Evolutionary conservation across 2,888 invertebrate species (phyloP), one percentile per base, ranked within the genome.

Genomic region (Cataglyphis albicans): DNA sequence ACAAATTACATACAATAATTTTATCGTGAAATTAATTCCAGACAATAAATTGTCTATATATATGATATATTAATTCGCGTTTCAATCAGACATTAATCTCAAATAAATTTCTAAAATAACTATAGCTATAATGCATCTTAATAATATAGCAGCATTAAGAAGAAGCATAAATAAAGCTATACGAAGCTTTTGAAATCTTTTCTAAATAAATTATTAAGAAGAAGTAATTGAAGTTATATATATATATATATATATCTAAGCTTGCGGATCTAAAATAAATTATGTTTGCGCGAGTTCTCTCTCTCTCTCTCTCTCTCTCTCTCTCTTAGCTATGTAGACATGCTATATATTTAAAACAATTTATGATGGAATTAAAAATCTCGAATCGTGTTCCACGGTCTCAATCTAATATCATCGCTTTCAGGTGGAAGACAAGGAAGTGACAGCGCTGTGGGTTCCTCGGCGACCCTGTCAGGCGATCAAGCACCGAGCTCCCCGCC

Each of bases 361-460:
- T 52, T 52, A n/a, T 6, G n/a, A 52, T 7, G 0, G 7, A 52
- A 52, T 52, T 1, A 52, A 52, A 52, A 52, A 52, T n/a, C n/a
- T n/a, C n/a, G 52, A 52, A 52, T 52, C 52, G 52, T 52, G 52
- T n/a, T n/a, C 1, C 29, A 18, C 52, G 52, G 10, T 25, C 52
- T 48, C 25, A 44, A 38, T 3, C 32, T 25, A 64, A 41, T 21
- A n/a, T 61, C 18, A 48, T 5, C 4, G n/a, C 21, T 59, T 94
- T 52, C 91, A 88, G 95, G 95, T 85, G 95, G 96, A 38, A 95
- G 95, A 63, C 94, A 94, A 81, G 94, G 94, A 21, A 94, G 94
- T 84, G 97, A 96, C 94, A 97, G 97, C 29, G 97, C 97, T 0
- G 96, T 97, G 4, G 97, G 97, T 25, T 97, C 97, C 0, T 96